Evolutionary conservation across 2,797 vertebrate species (phyloP).

Genomic region (Melopsittacus undulatus): DNA sequence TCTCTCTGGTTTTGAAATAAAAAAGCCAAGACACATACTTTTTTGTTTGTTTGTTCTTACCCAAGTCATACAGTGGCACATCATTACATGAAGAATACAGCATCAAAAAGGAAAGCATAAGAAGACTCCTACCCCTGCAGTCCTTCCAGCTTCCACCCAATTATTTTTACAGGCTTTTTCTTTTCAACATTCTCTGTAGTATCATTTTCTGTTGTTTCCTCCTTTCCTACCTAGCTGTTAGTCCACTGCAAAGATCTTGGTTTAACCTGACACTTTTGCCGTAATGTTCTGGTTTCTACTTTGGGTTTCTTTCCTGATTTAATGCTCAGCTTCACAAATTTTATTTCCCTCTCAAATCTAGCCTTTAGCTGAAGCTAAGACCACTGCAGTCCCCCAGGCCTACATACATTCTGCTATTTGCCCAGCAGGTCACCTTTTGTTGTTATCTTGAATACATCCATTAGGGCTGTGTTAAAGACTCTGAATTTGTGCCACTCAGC

Average conservation of each 20-base stretch:
- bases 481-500: conserved; percentile 10
- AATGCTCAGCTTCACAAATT: not conserved
- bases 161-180: not conserved
- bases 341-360: not conserved
- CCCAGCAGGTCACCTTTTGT: not conserved
- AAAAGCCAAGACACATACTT: not conserved
- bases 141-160: not conserved
- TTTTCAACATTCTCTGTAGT: not conserved
- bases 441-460: not conserved
- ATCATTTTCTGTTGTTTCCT: not conserved
- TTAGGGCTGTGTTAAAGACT: conserved; percentile 9
- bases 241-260: not conserved
- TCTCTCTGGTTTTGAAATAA: not conserved
- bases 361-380: not conserved
- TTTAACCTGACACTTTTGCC: not conserved
- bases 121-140: not conserved
- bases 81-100: not conserved
- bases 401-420: not conserved
- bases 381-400: not conserved
- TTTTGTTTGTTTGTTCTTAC: not conserved
- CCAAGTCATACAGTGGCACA: not conserved
- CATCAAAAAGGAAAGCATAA: not conserved
- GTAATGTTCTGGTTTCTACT: not conserved
- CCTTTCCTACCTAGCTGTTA: not conserved
- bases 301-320: not conserved